phyloP scores from a whole-genome alignment of 2,888 invertebrate genomes.

The Seira musarum region DNA sequence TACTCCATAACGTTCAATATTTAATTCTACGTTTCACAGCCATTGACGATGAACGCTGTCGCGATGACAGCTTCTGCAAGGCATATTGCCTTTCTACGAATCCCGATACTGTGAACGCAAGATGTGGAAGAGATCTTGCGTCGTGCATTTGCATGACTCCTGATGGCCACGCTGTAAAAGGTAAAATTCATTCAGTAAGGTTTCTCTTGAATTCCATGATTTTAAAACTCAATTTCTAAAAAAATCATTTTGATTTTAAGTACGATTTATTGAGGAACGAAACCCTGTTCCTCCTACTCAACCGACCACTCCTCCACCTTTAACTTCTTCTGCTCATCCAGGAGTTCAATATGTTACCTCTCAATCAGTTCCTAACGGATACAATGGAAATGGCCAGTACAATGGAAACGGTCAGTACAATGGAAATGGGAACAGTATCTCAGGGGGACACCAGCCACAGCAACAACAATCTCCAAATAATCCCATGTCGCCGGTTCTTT shows the following conservation, averaged over 20 bases:
- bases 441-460: background rate
- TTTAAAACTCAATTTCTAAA: constrained; percentile 8
- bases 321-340: background rate
- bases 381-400: background rate
- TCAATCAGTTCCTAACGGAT: constrained; percentile 7
- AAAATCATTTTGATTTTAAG: constrained; percentile 37
- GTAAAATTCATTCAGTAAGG: constrained; percentile 47
- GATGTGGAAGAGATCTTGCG: constrained; percentile 56
- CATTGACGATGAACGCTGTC: constrained; percentile 39
- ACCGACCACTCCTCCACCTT: constrained; percentile 39
- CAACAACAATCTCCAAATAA: constrained; percentile 1
- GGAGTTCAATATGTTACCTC: constrained; percentile 37
- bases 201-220: constrained; percentile 21
- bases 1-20: background rate
- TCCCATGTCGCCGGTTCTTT: constrained; percentile 35
- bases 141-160: constrained; percentile 62
- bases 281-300: constrained; percentile 55
- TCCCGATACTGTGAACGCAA: constrained; percentile 51
- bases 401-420: background rate
- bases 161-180: constrained; percentile 55
- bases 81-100: constrained; percentile 57
- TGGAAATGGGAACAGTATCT: constrained; percentile 41
- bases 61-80: constrained; percentile 53
- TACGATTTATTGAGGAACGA: constrained; percentile 63
- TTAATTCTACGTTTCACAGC: constrained; percentile 16